These are phyloP conservation scores for Augiades crinisus DNA, from an alignment of 2,888 invertebrate species.

Conservation along the genomic window DNA sequence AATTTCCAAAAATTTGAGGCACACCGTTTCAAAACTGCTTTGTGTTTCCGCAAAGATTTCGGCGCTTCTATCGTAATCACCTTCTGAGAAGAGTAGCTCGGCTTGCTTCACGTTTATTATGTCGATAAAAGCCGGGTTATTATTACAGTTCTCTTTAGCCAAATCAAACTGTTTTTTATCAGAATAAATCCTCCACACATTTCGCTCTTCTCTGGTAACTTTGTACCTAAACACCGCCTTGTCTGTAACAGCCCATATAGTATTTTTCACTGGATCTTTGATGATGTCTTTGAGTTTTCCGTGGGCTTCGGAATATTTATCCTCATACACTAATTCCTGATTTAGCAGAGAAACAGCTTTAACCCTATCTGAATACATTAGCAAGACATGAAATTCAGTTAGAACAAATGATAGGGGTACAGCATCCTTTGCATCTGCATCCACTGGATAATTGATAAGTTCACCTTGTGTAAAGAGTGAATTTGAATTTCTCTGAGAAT, in stretches of 20 bases:
- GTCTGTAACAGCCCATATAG: constrained; percentile 94
- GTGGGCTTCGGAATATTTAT: constrained; percentile 89
- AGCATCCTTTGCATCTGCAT: constrained; percentile 59
- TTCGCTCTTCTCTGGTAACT: constrained; percentile 90
- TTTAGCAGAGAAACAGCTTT: constrained; percentile 93
- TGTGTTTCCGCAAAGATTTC: constrained; percentile 94
- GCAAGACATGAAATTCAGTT: constrained; percentile 94
- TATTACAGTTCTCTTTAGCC: constrained; percentile 91
- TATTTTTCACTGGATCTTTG: constrained; percentile 88
- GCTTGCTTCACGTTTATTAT: constrained; percentile 94
- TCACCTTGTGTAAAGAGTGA: constrained; percentile 70
- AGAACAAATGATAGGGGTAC: constrained; percentile 89
- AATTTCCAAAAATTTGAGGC: constrained; percentile 93
- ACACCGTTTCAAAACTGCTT: constrained; percentile 96
- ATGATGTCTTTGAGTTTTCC: constrained; percentile 90
- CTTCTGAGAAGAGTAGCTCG: constrained; percentile 89
- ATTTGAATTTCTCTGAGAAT: constrained; percentile 72
- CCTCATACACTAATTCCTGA: constrained; percentile 93
- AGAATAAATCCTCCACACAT: constrained; percentile 94
- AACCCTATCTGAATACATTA: constrained; percentile 91
- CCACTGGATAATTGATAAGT: constrained; percentile 62
- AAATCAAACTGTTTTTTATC: constrained; percentile 92
- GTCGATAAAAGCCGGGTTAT: constrained; percentile 91
- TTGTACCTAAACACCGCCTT: constrained; percentile 92
- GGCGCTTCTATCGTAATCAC: constrained; percentile 92